phyloP scores from a whole-genome alignment of 2,113 vertebrate species.

The Entelurus aequoreus region DNA sequence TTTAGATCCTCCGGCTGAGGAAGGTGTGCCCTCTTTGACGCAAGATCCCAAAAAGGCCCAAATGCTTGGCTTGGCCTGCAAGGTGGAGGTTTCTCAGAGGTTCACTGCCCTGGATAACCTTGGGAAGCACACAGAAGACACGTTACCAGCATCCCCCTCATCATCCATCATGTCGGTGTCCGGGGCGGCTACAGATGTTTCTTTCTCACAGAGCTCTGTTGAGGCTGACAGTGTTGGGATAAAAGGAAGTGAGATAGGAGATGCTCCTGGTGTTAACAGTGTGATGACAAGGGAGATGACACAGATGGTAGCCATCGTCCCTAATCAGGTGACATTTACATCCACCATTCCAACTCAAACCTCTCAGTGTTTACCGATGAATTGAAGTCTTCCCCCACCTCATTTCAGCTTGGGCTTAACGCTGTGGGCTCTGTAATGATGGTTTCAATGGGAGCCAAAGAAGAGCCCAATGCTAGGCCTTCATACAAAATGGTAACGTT shows the following conservation, averaged over 20 bases:
- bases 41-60: slow-evolving; percentile 62
- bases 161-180: slow-evolving; percentile 13
- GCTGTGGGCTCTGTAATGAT: slow-evolving; percentile 85
- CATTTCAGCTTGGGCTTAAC: slow-evolving; percentile 51
- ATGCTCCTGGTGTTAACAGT: slow-evolving; percentile 68
- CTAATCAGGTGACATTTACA: slow-evolving; percentile 58
- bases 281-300: slow-evolving; percentile 58
- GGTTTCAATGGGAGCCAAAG: slow-evolving; percentile 80
- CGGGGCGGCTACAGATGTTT: not conserved
- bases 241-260: slow-evolving; percentile 67
- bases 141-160: slow-evolving; percentile 49
- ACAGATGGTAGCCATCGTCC: slow-evolving; percentile 69
- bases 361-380: not conserved
- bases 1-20: slow-evolving; percentile 33
- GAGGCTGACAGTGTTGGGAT: slow-evolving; percentile 63
- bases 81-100: slow-evolving; percentile 73
- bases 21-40: slow-evolving; percentile 52
- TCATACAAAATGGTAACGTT: slow-evolving; percentile 86
- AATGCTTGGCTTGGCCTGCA: slow-evolving; percentile 57
- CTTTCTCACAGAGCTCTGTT: slow-evolving; percentile 43
- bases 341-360: not conserved
- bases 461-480: slow-evolving; percentile 75
- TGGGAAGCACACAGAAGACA: slow-evolving; percentile 60
- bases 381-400: slow-evolving; percentile 3
- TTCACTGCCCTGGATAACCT: slow-evolving; percentile 74